Percentiles rank a stretch among this genome's conserved stretches.
Evolutionary conservation across 2,888 invertebrate genomes (phyloP).

Genomic region (Parthenolecanium corni): DNA sequence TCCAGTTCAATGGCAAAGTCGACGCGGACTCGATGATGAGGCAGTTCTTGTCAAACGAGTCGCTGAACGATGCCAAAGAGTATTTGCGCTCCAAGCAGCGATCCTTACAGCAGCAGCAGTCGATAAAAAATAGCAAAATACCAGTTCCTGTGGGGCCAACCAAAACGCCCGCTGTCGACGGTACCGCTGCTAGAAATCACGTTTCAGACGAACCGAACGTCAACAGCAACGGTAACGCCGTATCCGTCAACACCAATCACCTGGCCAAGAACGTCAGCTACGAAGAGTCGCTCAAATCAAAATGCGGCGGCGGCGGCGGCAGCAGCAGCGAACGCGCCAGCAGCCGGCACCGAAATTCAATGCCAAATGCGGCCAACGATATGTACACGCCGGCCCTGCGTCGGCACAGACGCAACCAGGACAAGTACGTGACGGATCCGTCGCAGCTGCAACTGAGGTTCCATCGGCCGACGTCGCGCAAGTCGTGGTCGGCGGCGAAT

Average conservation of each 20-base stretch:
- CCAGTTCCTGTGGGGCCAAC: conserved; percentile 26
- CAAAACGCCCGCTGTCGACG: conserved; percentile 12
- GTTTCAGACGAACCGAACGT: neutral
- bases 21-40: neutral
- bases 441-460: conserved; percentile 50
- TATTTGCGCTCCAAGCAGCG: neutral
- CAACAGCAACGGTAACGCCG: neutral
- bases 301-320: neutral
- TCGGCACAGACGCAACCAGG: conserved; percentile 58
- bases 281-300: no score
- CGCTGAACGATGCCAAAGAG: conserved; percentile 10
- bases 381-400: conserved; percentile 54
- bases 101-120: neutral
- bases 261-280: neutral
- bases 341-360: neutral
- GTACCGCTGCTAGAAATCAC: neutral
- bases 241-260: no score
- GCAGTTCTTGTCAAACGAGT: conserved; percentile 11
- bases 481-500: conserved; percentile 22
- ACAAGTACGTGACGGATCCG: conserved; percentile 77
- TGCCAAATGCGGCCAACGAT: conserved; percentile 37
- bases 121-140: conserved; percentile 30
- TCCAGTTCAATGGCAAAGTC: conserved; percentile 5
- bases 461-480: conserved; percentile 32
- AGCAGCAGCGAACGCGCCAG: neutral